Evolutionary conservation across 2,797 vertebrate genomes (phyloP).

Genomic region (Peromyscus eremicus): DNA sequence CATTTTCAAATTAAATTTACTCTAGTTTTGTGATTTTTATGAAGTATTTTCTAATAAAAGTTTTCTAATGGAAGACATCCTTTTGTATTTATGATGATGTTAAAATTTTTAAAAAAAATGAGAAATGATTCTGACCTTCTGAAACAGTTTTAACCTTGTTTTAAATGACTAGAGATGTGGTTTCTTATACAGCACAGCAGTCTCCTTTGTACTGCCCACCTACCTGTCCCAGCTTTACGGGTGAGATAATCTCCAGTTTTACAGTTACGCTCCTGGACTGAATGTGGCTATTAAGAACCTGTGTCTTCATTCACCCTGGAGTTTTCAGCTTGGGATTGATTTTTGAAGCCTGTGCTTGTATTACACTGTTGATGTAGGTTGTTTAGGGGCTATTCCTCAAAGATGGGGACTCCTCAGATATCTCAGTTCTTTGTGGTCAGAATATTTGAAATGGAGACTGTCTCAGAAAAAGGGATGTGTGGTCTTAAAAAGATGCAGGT

Average conservation of each 20-base stretch:
- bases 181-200: not conserved
- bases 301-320: not conserved
- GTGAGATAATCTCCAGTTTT: not conserved
- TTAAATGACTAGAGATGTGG: not conserved
- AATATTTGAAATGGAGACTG: slow-evolving; percentile 14
- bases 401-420: not conserved
- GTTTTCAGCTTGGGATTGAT: not conserved
- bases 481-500: not conserved
- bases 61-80: not conserved
- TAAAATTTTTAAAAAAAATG: not conserved
- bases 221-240: not conserved
- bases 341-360: slow-evolving; percentile 32
- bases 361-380: not conserved
- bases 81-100: slow-evolving; percentile 21
- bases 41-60: slow-evolving; percentile 27
- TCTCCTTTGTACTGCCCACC: not conserved
- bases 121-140: slow-evolving; percentile 44
- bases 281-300: not conserved
- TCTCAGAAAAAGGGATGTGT: slow-evolving; percentile 32
- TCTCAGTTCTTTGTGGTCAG: slow-evolving; percentile 37
- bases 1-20: slow-evolving; percentile 39
- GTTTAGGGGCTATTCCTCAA: not conserved
- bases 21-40: slow-evolving; percentile 25
- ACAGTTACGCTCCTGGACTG: not conserved
- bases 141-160: not conserved